These are phyloP conservation scores for Luperina testacea DNA, from an alignment of 2,888 invertebrate genomes.

Conservation along the genomic window DNA sequence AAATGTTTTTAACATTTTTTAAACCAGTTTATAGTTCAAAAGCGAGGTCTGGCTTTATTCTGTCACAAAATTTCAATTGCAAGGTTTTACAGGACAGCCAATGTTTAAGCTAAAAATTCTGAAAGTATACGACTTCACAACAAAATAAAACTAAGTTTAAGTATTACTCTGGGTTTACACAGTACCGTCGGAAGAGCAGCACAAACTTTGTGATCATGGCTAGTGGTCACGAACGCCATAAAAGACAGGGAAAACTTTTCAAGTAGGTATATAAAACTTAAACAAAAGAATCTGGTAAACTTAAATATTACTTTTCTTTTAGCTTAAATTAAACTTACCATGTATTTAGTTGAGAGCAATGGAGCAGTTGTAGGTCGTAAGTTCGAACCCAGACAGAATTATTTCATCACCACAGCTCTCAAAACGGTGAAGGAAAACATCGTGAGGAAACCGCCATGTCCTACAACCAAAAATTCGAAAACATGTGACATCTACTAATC, in stretches of 20 bases:
- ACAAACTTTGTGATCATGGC: conserved; percentile 53
- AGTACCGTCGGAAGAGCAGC: conserved; percentile 32
- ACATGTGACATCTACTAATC: no score
- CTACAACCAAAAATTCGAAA: no score
- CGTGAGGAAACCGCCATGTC: no score
- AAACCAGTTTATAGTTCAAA: background rate
- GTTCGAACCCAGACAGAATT: no score
- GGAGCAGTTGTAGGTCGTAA: no score
- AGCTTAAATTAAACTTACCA: background rate
- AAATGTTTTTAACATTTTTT: background rate
- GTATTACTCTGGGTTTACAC: conserved; percentile 37
- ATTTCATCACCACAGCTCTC: no score
- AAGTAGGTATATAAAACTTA: conserved; percentile 36
- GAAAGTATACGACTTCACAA: conserved; percentile 48
- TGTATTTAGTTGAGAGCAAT: background rate
- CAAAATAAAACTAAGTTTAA: conserved; percentile 54
- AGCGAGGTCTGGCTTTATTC: background rate
- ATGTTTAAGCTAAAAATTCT: conserved; percentile 25
- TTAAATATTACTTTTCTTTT: background rate
- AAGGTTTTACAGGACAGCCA: background rate
- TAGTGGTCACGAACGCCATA: conserved; percentile 54
- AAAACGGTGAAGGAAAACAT: no score
- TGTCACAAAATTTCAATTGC: background rate
- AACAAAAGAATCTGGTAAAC: conserved; percentile 12
- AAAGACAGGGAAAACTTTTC: conserved; percentile 53